Evolutionary conservation across 2,113 vertebrate species (phyloP), one percentile per base, ranked within the genome.

Genomic region (Lycocorax pyrrhopterus): DNA sequence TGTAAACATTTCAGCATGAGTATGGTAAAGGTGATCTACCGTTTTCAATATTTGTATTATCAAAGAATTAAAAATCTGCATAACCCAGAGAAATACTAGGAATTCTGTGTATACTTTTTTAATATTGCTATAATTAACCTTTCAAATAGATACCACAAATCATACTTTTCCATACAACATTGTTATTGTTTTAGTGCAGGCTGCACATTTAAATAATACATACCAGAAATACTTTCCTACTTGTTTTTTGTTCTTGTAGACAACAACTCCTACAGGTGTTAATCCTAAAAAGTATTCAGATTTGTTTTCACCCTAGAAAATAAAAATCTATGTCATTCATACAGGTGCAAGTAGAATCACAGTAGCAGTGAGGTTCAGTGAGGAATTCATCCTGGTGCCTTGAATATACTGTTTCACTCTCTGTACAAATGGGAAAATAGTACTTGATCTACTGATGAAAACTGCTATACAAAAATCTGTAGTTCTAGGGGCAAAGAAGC

Each of bases 201-300:
- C 8, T 76, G 14, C 14, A 59, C 15, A 67, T 43, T 88, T 80
- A 76, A 64, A 62, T 74, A n/a, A 84, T 84, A 98, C 99, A 67
- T 98, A 99, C 99, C 99, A 99, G 97, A 99, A 98, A 97, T 99
- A 99, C 82, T 99, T 99, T 79, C 99, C 99, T 67, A 99, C 99
- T 98, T 99, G 98, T 27, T 98, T 98, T 97, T 98, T 99, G 97
- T 98, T 99, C 96, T 98, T 99, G 97, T 99, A 99, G 95, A 99
- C 98, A 88, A 99, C 98, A 82, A 99, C 98, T 79, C 98, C 99
- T 85, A 98, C 89, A 4, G 99, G 99, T 52, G 98, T 99, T 87
- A 99, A 96, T 87, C 99, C 99, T 95, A 99, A 97, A 96, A 99
- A 99, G 96, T 99, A 99, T 76, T 99, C 98, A 15, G 98, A 98